Conservation (phyloP, 2,888 invertebrate species). For the Sialis lutaria region DNA sequence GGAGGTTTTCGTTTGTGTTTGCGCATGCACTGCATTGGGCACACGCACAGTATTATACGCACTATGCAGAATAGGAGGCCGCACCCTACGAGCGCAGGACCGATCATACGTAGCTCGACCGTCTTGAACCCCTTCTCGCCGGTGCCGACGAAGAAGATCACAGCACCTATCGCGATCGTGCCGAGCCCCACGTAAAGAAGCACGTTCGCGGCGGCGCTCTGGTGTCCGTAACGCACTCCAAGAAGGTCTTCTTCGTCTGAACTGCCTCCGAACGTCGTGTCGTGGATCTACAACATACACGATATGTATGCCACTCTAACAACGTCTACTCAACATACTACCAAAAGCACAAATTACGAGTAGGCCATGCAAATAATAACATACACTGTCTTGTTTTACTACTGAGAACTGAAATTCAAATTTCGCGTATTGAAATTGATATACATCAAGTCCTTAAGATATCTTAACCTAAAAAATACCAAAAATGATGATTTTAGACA, state of each 20-base stretch:
- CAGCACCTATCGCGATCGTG: constrained; percentile 65
- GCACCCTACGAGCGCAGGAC: constrained; percentile 51
- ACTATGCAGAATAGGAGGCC: constrained; percentile 70
- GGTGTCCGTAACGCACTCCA: constrained; percentile 42
- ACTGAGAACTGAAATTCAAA: too few species aligned
- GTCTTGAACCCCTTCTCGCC: constrained; percentile 81
- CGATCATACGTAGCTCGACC: constrained; percentile 68
- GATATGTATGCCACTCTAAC: neutral
- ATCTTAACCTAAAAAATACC: too few species aligned
- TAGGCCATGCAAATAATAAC: too few species aligned
- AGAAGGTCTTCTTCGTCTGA: constrained; percentile 51
- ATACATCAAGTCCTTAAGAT: too few species aligned
- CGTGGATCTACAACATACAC: constrained; percentile 50
- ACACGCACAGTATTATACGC: constrained; percentile 69
- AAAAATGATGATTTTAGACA: too few species aligned
- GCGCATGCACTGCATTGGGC: constrained; percentile 56
- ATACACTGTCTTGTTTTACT: too few species aligned
- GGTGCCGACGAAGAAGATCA: constrained; percentile 78
- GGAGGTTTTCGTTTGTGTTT: constrained; percentile 36
- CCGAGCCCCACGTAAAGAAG: constrained; percentile 74
- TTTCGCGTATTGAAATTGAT: too few species aligned
- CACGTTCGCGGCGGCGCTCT: constrained; percentile 69
- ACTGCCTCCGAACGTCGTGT: constrained; percentile 65
- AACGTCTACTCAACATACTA: too few species aligned
- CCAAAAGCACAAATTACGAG: too few species aligned